phyloP scores from a whole-genome alignment of 1,140 invertebrate genomes.

The Magallana ariakensis region DNA sequence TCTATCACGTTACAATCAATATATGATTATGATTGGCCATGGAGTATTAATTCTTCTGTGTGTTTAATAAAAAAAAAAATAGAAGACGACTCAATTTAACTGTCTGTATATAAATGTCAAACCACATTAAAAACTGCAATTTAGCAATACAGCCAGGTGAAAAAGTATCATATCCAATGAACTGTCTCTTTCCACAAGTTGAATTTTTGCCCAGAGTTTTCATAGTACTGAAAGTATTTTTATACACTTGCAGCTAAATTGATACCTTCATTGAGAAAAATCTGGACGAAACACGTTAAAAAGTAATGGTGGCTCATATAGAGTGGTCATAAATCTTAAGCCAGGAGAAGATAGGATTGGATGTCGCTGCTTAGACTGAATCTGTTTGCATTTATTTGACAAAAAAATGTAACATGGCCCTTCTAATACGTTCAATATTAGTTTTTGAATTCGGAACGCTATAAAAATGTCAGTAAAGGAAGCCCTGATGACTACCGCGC shows the following conservation, averaged over 20 bases:
- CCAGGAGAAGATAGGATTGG: not conserved
- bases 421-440: constrained; percentile 35
- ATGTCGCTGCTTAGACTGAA: not conserved
- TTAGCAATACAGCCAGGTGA: not conserved
- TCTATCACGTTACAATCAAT: not conserved
- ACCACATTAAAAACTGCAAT: not conserved
- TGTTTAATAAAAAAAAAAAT: not conserved
- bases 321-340: constrained; percentile 17
- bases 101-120: constrained; percentile 9
- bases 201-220: not conserved
- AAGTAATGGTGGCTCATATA: not conserved
- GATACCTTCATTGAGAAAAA: constrained; percentile 7
- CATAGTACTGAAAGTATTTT: not conserved
- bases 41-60: not conserved
- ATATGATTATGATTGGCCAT: not conserved
- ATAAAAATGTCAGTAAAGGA: constrained; percentile 34
- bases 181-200: no score
- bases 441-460: constrained; percentile 28
- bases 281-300: not conserved
- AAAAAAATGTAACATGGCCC: constrained; percentile 28
- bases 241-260: not conserved
- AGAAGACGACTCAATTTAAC: not conserved
- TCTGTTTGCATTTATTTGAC: constrained; percentile 31
- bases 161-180: not conserved
- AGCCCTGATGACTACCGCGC: not conserved